A percentile compares a stretch with the other conserved stretches of the same genome.
Evolutionary conservation across 2,113 vertebrate species (phyloP).

Genomic region (Seriola rivoliana): DNA sequence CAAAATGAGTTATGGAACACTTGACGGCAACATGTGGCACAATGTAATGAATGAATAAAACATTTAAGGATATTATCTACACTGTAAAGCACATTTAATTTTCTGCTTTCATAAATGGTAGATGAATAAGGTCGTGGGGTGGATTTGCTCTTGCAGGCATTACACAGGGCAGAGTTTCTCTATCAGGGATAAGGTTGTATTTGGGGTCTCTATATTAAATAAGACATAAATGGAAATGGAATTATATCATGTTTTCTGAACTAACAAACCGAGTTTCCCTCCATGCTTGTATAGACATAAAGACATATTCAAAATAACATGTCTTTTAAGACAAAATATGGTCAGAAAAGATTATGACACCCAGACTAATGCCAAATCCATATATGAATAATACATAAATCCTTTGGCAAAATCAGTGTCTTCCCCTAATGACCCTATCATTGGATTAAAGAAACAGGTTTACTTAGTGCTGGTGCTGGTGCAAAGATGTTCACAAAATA

Average conservation of each 20-base stretch:
- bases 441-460: neutral
- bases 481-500: constrained; percentile 33
- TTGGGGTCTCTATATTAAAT: neutral
- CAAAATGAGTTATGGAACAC: constrained; percentile 5
- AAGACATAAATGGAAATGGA: neutral
- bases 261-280: neutral
- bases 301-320: neutral
- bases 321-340: neutral
- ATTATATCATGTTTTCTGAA: neutral
- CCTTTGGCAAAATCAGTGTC: constrained; percentile 1
- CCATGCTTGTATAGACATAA: neutral
- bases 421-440: neutral
- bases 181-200: neutral
- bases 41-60: constrained; percentile 35
- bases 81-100: constrained; percentile 3
- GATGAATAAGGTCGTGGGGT: neutral
- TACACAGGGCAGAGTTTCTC: neutral
- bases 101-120: constrained; percentile 23
- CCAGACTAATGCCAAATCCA: neutral
- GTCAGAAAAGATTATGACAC: neutral
- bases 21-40: neutral
- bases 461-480: neutral
- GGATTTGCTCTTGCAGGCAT: neutral
- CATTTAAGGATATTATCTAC: constrained; percentile 20
- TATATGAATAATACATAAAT: neutral